phyloP scores from a whole-genome alignment of 2,888 invertebrate genomes.

The Sesamia inferens region DNA sequence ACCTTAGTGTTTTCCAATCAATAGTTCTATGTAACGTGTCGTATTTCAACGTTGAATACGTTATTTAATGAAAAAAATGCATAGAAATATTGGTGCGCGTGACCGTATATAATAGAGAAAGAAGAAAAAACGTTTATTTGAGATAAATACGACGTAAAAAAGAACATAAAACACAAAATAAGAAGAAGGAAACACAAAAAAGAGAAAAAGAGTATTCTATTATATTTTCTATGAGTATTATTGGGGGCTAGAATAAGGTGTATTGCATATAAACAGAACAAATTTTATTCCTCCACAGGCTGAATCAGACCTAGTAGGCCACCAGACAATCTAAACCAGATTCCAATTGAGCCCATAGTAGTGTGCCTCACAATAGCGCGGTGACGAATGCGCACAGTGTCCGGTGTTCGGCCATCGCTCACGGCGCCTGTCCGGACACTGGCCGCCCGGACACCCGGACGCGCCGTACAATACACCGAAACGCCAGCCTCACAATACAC shows the following conservation, averaged over 20 bases:
- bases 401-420: slow-evolving; percentile 73
- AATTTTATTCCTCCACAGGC: background rate
- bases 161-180: no score
- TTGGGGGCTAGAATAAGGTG: background rate
- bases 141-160: no score
- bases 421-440: slow-evolving; percentile 60
- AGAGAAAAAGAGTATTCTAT: no score
- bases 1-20: no score
- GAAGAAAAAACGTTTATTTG: no score
- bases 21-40: no score
- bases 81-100: no score
- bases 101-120: background rate
- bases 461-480: slow-evolving; percentile 65
- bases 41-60: no score
- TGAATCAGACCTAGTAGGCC: background rate
- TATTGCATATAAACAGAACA: background rate
- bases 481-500: slow-evolving; percentile 60
- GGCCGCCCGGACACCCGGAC: slow-evolving; percentile 60
- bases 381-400: slow-evolving; percentile 78
- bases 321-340: slow-evolving; percentile 37
- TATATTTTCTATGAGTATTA: background rate
- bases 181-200: no score
- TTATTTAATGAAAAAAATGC: no score
- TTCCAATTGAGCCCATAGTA: slow-evolving; percentile 55
- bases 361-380: slow-evolving; percentile 55